These are phyloP conservation scores for Drosophila triauraria DNA, from an alignment of 1,140 invertebrate genomes.

Conservation along the genomic window DNA sequence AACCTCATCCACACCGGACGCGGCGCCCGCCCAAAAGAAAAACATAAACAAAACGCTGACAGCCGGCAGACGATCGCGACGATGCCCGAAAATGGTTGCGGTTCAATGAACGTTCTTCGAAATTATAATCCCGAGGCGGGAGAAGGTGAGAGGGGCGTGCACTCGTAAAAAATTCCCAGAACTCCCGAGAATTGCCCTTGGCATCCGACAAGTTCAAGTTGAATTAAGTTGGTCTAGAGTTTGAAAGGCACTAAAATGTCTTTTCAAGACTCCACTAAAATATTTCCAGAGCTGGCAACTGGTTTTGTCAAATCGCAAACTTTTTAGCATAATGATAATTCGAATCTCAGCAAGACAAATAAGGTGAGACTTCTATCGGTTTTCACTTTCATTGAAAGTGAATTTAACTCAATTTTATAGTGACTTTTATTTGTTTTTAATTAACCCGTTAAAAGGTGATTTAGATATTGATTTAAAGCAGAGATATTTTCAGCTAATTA, in stretches of 20 bases:
- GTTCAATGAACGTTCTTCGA: conserved; percentile 76
- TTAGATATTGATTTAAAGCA: neutral
- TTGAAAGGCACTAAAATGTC: conserved; percentile 4
- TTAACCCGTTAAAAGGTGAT: neutral
- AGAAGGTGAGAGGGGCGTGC: neutral
- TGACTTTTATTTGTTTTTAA: neutral
- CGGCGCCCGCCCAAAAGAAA: conserved; percentile 47
- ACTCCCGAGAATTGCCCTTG: conserved; percentile 20
- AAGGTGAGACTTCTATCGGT: neutral
- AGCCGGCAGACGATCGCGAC: conserved; percentile 27
- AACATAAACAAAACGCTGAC: conserved; percentile 36
- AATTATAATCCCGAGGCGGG: conserved; percentile 24
- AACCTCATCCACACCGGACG: conserved; percentile 7
- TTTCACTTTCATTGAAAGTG: conserved; percentile 17
- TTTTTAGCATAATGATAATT: conserved; percentile 27
- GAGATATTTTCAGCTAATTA: neutral
- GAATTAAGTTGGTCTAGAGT: conserved; percentile 5
- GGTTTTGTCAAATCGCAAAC: conserved; percentile 28
- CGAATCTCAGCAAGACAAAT: neutral
- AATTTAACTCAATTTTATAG: neutral
- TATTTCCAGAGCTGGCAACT: conserved; percentile 20
- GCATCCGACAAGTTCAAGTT: conserved; percentile 10
- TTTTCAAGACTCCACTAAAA: neutral
- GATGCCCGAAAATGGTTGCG: conserved; percentile 37
- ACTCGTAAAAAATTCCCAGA: conserved; percentile 13